Evolutionary conservation across 1,140 invertebrate species (phyloP).

Genomic region (Belonocnema kinseyi): DNA sequence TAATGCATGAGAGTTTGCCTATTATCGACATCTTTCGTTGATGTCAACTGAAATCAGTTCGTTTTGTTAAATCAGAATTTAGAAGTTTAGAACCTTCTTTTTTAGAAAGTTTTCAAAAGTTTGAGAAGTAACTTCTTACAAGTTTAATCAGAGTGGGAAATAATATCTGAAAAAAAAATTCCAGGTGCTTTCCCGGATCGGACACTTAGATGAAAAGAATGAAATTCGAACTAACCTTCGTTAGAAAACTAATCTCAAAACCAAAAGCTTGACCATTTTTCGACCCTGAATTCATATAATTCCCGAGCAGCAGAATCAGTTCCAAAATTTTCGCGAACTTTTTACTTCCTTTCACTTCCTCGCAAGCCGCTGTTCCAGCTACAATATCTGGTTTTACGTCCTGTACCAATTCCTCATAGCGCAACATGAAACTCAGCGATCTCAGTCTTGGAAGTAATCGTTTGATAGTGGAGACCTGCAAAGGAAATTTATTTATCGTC

Average conservation of each 20-base stretch:
- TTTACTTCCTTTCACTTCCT: slow-evolving; percentile 92
- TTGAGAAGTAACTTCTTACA: too few species aligned
- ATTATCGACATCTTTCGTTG: slow-evolving; percentile 96
- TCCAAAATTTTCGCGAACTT: slow-evolving; percentile 95
- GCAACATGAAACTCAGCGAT: slow-evolving; percentile 93
- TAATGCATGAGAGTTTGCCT: slow-evolving; percentile 95
- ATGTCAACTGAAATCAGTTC: slow-evolving; percentile 82
- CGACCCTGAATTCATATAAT: slow-evolving; percentile 96
- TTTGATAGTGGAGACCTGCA: slow-evolving; percentile 87
- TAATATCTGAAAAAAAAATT: too few species aligned
- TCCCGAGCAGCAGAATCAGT: slow-evolving; percentile 92
- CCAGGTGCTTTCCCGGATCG: too few species aligned
- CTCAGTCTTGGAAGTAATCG: slow-evolving; percentile 90
- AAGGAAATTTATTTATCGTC: slow-evolving; percentile 28
- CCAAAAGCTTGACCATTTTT: slow-evolving; percentile 95
- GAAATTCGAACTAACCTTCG: slow-evolving; percentile 83
- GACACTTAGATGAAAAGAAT: background rate
- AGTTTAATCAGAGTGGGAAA: too few species aligned
- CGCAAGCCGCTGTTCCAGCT: slow-evolving; percentile 94
- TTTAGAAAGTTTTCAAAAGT: too few species aligned
- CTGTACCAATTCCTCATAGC: slow-evolving; percentile 87
- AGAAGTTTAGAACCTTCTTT: too few species aligned
- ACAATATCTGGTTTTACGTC: slow-evolving; percentile 98
- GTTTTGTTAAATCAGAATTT: slow-evolving; percentile 27
- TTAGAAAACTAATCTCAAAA: slow-evolving; percentile 97